Evolutionary conservation across 2,797 vertebrate species (phyloP).

Genomic region (Micromesistius poutassou): DNA sequence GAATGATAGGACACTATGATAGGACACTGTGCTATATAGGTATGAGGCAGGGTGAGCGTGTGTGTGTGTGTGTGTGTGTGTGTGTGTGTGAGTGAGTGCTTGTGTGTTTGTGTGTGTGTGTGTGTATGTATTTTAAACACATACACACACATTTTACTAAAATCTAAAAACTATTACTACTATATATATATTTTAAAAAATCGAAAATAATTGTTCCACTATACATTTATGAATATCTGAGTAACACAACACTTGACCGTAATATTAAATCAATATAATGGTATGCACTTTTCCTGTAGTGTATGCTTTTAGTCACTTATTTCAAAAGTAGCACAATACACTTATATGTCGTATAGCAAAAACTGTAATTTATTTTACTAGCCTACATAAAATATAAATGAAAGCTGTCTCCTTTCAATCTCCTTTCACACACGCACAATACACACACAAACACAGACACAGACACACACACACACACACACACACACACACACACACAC

Average conservation of each 20-base stretch:
- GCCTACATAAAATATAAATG: not conserved
- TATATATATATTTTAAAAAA: not conserved
- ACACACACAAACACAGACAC: slow-evolving; percentile 4
- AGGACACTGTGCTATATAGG: not conserved
- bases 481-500: not conserved
- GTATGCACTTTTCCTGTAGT: not conserved
- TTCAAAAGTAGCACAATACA: not conserved
- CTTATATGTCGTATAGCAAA: not conserved
- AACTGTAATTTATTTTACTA: not conserved
- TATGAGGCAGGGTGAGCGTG: not conserved
- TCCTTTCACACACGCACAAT: slow-evolving; percentile 5
- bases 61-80: not conserved
- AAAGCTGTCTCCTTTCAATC: not conserved
- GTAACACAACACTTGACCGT: not conserved
- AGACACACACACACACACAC: slow-evolving; percentile 11
- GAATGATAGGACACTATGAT: too few species aligned
- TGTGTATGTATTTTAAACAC: too few species aligned
- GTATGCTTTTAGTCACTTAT: slow-evolving; percentile 1
- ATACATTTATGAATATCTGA: not conserved
- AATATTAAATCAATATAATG: not conserved
- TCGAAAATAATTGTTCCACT: not conserved
- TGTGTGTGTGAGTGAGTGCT: not conserved
- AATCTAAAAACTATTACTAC: not conserved
- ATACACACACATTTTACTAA: too few species aligned
- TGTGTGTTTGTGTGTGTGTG: not conserved